Evolutionary conservation across 2,888 invertebrate species (phyloP), one percentile per base, ranked within the genome.

Genomic region (Antitype chi): DNA sequence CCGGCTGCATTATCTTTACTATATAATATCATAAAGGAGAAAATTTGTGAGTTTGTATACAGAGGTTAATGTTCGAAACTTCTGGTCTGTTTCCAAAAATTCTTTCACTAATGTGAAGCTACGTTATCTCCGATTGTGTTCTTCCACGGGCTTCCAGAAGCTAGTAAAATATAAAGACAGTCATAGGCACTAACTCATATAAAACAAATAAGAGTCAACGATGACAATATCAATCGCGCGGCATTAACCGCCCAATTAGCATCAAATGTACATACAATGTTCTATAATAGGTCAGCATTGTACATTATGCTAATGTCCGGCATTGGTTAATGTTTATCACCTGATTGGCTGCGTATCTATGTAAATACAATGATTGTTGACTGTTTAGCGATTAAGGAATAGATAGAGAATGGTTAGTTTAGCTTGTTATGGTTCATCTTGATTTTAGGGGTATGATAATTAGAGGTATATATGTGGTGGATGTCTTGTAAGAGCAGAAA

Each of bases 281-380:
- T 77, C 76, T 80, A 71, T 85, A 81, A 88, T 87, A 82, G 87
- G 74, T 70, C 78, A 80, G 81, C 74, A 80, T 72, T 74, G 72
- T 67, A 67, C 75, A 87, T 88, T 89, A 90, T 84, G 89, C 85
- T 89, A 89, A 89, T 86, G 82, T 70, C 68, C 76, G 67, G 86
- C 81, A 87, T 88, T 84, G 82, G 73, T 70, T 86, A 85, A 87
- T 88, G 89, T 90, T 90, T 90, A 89, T 89, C 86, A 83, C 88
- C 83, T 87, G 87, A 87, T 87, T 87, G 87, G 76, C 76, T 81
- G 77, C 89, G 70, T 89, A 87, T 89, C 89, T 89, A 90, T 90
- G 90, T 87, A 89, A 89, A 90, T 88, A 87, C 83, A 76, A 75
- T 67, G 77, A 78, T 78, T 88, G 87, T 87, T 88, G 87, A 87